Base-by-base conservation (phyloP, 1,140 invertebrate genomes). In the Zaprionus ghesquierei region DNA sequence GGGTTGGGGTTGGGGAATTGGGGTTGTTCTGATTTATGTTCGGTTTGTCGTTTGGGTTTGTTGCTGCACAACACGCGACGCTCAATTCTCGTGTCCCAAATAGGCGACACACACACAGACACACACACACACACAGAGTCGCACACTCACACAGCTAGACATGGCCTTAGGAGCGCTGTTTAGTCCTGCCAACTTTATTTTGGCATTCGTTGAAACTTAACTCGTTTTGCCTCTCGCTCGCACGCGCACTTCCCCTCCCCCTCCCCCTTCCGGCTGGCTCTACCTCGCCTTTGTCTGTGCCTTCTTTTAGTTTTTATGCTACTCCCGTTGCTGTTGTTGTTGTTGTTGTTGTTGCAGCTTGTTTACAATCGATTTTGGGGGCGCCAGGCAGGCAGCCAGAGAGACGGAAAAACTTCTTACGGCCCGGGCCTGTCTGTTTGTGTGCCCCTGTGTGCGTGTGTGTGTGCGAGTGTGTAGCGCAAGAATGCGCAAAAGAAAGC, bases 361-460 rank as follows among this genome's bases (percentile, higher is more conserved):
- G 79, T 89, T 89, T 89, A 82, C 77, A 90, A 90, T 90, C 87
- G 87, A 90, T 90, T 90, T 90, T 90, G 71, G 77, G 87, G 87
- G 87, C 87, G 87, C 87, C 87, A 90, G 63, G 77, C 58, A 84
- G 84, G 65, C 75, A 81, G 75, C 66, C 79, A 63, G 63, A 62
- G 66, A 65, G 68, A 62, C 64, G 75, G 54, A 51, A 75, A n/a
- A 75, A 75, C 61, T 75, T 75, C 73, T 74, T 56, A 33, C 58
- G 50, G 33, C 23, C 56, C 22, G 38, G 53, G 33, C 44, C 33
- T 64, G 31, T 29, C 15, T 68, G 50, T 33, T 35, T 46, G 20
- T 54, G 31, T 54, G 49, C 58, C 18, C 22, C 12, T 54, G 53
- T 54, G 22, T 55, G 23, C 38, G 15, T 35, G 25, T 46, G 46